Percentiles rank a stretch among this genome's conserved stretches.
Conservation (phyloP, 2,888 invertebrate species). For the Drosophila peninsularis region DNA sequence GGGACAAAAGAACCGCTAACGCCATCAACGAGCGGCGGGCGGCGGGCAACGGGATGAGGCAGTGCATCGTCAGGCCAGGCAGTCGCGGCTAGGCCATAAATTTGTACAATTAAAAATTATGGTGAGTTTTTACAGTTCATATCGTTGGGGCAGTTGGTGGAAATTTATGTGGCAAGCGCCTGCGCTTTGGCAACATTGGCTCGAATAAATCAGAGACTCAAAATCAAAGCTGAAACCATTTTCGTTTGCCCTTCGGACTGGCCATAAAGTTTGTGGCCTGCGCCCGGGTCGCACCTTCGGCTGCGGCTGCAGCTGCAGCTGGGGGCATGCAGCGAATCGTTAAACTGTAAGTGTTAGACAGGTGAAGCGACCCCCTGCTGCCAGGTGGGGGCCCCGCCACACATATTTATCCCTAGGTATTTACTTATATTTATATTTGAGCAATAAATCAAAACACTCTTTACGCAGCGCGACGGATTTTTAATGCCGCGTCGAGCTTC, state of each 20-base stretch:
- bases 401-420: conserved; percentile 41
- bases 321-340: conserved; percentile 32
- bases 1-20: conserved; percentile 77
- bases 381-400: conserved; percentile 41
- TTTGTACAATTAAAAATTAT: conserved; percentile 79
- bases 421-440: conserved; percentile 38
- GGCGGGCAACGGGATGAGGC: conserved; percentile 36
- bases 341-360: conserved; percentile 63
- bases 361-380: conserved; percentile 51
- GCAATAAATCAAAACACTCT: conserved; percentile 69
- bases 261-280: conserved; percentile 38
- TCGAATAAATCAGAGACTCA: conserved; percentile 68
- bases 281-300: conserved; percentile 39
- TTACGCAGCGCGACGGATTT: conserved; percentile 43
- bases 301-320: neutral
- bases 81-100: conserved; percentile 55
- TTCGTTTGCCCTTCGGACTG: conserved; percentile 37
- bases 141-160: conserved; percentile 29
- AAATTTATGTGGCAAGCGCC: conserved; percentile 62
- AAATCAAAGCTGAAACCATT: conserved; percentile 61
- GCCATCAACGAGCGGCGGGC: conserved; percentile 53
- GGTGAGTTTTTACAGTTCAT: conserved; percentile 72
- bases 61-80: conserved; percentile 51
- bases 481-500: conserved; percentile 46
- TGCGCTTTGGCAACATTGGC: conserved; percentile 39